Conservation (phyloP, 2,797 vertebrate genomes). For the Halcyon leucocephala region DNA sequence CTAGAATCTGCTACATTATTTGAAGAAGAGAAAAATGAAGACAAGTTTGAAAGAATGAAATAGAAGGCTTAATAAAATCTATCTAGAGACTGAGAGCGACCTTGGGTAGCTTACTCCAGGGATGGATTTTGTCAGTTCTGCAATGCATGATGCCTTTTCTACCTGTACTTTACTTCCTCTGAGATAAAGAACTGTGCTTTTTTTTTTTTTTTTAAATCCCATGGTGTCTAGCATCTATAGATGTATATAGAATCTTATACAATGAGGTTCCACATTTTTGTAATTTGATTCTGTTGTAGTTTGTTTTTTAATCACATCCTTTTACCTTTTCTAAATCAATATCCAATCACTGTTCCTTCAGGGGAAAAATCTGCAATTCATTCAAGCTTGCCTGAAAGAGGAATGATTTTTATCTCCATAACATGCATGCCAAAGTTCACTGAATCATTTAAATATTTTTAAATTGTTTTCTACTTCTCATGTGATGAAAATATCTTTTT, state of each 20-base stretch:
- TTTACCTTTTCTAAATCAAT: slow-evolving; percentile 50
- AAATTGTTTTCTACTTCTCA: background rate
- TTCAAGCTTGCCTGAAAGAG: background rate
- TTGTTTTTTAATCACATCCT: background rate
- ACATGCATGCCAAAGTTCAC: background rate
- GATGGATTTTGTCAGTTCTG: background rate
- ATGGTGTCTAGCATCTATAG: background rate
- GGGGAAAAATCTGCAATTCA: background rate
- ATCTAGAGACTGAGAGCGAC: background rate
- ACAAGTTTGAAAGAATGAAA: background rate
- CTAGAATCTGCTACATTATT: background rate
- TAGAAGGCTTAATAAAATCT: slow-evolving; percentile 4
- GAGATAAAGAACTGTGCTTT: background rate
- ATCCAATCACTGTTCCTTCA: slow-evolving; percentile 19
- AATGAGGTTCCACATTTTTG: background rate
- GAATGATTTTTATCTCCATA: slow-evolving; percentile 39
- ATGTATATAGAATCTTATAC: background rate
- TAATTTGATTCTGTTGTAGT: background rate
- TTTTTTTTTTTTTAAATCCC: background rate
- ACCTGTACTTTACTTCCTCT: background rate
- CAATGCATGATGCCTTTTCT: background rate
- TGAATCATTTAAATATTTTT: background rate
- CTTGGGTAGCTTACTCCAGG: background rate
- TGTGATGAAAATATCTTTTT: background rate
- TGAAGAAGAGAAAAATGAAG: background rate